A percentile compares a stretch with the other conserved stretches of the same genome.
These are phyloP conservation scores for Smutsia temminckii DNA, from an alignment of 2,797 vertebrate genomes.

Conservation along the genomic window DNA sequence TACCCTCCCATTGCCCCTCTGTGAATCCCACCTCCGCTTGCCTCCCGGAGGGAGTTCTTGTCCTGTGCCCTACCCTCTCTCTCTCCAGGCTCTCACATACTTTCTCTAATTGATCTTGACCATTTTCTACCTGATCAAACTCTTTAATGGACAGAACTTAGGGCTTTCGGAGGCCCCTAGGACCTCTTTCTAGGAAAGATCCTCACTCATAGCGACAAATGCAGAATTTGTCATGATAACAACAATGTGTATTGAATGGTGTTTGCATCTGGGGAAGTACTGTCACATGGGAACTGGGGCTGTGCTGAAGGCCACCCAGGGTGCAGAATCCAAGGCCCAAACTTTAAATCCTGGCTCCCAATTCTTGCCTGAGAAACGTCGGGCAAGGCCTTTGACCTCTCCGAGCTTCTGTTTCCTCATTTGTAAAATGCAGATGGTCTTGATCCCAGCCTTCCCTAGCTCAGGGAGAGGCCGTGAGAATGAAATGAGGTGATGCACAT, in stretches of 20 bases:
- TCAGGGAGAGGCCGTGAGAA: background rate
- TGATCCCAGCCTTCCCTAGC: background rate
- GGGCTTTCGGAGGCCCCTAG: background rate
- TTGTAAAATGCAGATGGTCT: background rate
- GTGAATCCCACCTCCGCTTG: background rate
- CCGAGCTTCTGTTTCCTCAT: background rate
- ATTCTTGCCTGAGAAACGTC: background rate
- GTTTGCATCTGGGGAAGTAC: background rate
- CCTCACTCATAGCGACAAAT: background rate
- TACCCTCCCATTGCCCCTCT: no score
- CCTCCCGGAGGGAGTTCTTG: background rate
- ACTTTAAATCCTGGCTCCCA: background rate
- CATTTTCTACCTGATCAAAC: background rate
- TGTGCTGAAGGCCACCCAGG: background rate
- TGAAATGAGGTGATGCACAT: background rate
- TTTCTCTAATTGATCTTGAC: background rate
- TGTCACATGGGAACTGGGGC: fast-evolving
- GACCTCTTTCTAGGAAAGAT: background rate
- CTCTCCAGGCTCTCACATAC: background rate
- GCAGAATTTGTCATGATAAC: background rate
- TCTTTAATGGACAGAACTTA: background rate
- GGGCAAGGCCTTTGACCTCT: background rate
- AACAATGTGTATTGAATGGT: background rate
- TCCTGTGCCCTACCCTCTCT: background rate
- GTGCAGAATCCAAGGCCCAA: background rate